Evolutionary conservation across 2,113 vertebrate species (phyloP), one percentile per base, ranked within the genome.

Genomic region (Ammospiza nelsoni): DNA sequence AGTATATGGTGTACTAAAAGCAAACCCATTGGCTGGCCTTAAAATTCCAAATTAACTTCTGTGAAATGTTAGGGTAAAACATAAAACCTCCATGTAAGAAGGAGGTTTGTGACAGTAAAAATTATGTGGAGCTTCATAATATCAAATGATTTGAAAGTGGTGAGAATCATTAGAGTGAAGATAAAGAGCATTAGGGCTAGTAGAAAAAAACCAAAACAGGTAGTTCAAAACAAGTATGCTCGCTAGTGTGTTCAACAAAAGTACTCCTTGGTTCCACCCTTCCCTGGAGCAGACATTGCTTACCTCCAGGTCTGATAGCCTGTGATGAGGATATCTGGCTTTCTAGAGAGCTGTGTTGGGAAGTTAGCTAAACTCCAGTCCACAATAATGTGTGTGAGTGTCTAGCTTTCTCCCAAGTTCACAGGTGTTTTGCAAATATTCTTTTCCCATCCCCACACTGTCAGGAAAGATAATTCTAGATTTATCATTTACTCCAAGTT

Each of bases 1-100:
- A 77, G 16, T n/a, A 23, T 29, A 29, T 29, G 33, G 35, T 49
- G 17, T 73, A 58, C 37, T 46, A 73, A 91, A 85, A 79, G 12
- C 9, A 91, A 76, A 94, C 8, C 4, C 16, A 51, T 3, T 69
- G 27, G 8, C 43, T 80, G 58, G 18, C 15, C 75, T 71, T 81
- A 74, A 71, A 89, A 67, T 87, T 90, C 39, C 51, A 66, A 41
- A n/a, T 23, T 41, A 67, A 24, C 15, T 69, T 62, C 81, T 89
- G 18, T 39, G 21, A 75, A 54, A 58, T 24, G 1, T 24, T 27
- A 61, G 6, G 4, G 2, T 83, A 66, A 59, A 92, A 63, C 67
- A 78, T 22, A 84, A 89, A 80, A 52, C 4, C 15, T 75, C 20
- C 17, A 3, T 44, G 18, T 25, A 29, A 58, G 11, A 48, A 62